These are phyloP conservation scores for Megalopta genalis DNA, from an alignment of 1,140 invertebrate genomes.

Conservation along the genomic window DNA sequence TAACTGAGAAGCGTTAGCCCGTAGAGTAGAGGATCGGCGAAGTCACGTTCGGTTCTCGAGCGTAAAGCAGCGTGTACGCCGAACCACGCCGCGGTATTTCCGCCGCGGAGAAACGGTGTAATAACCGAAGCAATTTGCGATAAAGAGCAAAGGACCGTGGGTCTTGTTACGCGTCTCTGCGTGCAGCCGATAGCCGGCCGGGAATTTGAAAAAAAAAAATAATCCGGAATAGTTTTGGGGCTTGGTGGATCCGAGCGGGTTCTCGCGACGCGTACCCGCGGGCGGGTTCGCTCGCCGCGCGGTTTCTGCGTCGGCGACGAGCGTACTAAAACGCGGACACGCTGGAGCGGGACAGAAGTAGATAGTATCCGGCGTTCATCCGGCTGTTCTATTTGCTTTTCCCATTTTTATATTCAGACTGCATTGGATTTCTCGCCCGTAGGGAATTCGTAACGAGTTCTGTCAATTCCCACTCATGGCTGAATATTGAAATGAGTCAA, in stretches of 20 bases:
- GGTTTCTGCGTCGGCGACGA: too few species aligned
- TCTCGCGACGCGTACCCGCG: too few species aligned
- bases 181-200: conserved; percentile 18
- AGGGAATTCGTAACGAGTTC: conserved; percentile 53
- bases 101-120: too few species aligned
- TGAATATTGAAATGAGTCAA: conserved; percentile 60
- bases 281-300: too few species aligned
- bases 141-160: not conserved
- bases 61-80: too few species aligned
- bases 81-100: too few species aligned
- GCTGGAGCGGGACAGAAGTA: not conserved
- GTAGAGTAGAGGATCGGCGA: too few species aligned
- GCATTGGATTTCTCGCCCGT: conserved; percentile 47
- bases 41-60: too few species aligned
- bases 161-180: not conserved
- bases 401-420: conserved; percentile 10
- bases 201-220: conserved; percentile 11
- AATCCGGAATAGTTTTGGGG: conserved; percentile 33
- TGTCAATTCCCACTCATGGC: conserved; percentile 45
- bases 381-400: conserved; percentile 25
- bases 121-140: conserved; percentile 28
- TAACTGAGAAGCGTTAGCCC: too few species aligned
- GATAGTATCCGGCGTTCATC: conserved; percentile 4
- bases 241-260: too few species aligned
- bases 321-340: too few species aligned